phyloP scores from a whole-genome alignment of 2,888 invertebrate species.

The Monoplex corrugatus region DNA sequence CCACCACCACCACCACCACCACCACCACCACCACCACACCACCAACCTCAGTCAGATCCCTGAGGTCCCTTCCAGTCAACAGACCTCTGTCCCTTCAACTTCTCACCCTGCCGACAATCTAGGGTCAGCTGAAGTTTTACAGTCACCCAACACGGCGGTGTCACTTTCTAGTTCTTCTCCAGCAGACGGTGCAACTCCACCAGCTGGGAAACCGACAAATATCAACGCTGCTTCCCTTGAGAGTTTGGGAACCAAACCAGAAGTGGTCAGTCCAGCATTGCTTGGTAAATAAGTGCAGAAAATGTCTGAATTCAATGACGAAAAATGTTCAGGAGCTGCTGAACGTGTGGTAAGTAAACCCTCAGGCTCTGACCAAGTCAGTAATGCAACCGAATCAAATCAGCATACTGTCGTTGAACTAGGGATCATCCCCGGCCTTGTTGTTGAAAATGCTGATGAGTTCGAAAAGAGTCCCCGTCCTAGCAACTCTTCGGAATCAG shows the following conservation, averaged over 20 bases:
- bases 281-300: neutral
- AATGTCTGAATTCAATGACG: neutral
- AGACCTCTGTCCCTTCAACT: neutral
- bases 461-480: too few relatives aligned
- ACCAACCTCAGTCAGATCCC: slow-evolving; percentile 8
- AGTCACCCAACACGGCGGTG: neutral
- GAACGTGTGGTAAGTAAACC: neutral
- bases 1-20: neutral
- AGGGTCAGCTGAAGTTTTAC: neutral
- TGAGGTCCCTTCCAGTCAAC: neutral
- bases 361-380: too few relatives aligned
- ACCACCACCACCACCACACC: neutral
- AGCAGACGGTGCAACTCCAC: neutral
- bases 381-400: too few relatives aligned
- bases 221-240: neutral
- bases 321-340: neutral
- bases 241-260: neutral
- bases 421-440: neutral
- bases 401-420: neutral
- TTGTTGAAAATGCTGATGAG: too few relatives aligned
- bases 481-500: too few relatives aligned
- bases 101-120: neutral
- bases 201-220: neutral
- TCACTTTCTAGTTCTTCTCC: neutral
- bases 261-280: neutral